Evolutionary conservation across 2,888 invertebrate species (phyloP), one percentile per base, ranked within the genome.

Genomic region (Amblyjoppa fuscipennis): DNA sequence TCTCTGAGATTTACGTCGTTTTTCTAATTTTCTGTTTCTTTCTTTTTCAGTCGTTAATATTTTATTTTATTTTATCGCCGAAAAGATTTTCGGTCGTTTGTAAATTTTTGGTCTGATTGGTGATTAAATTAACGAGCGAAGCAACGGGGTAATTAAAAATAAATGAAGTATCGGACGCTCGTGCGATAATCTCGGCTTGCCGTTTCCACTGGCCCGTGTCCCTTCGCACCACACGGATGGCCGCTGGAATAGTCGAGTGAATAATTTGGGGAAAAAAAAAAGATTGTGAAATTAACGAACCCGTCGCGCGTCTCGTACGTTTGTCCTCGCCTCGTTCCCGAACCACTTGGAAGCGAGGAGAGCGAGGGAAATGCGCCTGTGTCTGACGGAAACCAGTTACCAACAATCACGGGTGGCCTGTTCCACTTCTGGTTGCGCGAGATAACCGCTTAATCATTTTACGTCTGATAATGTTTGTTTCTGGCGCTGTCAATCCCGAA

Each of bases 361-460:
- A n/a, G 71, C 45, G 76, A 74, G 77, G 71, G 73, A 68, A 81
- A 34, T 61, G 53, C 61, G 31, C 73, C 69, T 85, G 80, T 76
- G 51, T 61, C 69, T 83, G 83, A 80, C 83, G 77, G 84, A 84
- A 81, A 84, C 84, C 81, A 84, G 81, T 84, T 81, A 74, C 64
- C 45, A 20, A 56, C 53, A 75, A 74, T 59, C 73, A 73, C 68
- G 84, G 84, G 81, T 77, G 68, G 81, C 68, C 84, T 81, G 84
- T 77, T 77, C 81, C 81, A 84, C 84, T 84, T 74, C 73, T 84
- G 77, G 68, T 81, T 9, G 61, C 25, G 16, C 68, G 61, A 77
- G 84, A 84, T 84, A 84, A 84, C 77, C 76, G 81, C 81, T 84
- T 84, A 77, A 73, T 84, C 84, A 69, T 71, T 68, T 81, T 84